phyloP scores from a whole-genome alignment of 2,113 vertebrate species.

The Podarcis cretensis region DNA sequence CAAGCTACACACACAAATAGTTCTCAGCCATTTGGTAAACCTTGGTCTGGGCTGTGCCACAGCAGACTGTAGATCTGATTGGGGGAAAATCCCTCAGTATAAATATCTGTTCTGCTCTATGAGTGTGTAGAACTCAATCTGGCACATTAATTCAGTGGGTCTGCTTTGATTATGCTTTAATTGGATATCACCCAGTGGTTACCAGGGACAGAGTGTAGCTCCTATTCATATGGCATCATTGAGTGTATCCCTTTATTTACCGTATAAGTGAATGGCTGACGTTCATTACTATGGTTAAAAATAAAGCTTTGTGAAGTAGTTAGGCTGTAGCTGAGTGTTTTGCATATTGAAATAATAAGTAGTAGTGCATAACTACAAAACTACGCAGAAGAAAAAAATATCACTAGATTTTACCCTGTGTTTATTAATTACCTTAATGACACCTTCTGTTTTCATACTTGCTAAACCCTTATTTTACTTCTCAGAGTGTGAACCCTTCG shows the following conservation, averaged over 20 bases:
- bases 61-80: neutral
- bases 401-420: too few species aligned
- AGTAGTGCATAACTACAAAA: neutral
- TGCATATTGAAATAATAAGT: neutral
- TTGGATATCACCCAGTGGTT: too few species aligned
- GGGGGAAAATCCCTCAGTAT: neutral
- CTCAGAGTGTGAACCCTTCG: neutral
- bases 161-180: too few species aligned
- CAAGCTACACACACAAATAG: neutral
- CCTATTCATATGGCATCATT: neutral
- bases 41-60: neutral
- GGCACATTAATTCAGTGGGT: neutral
- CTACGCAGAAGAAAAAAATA: neutral
- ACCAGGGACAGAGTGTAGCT: too few species aligned
- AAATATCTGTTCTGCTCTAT: neutral
- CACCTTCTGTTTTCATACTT: neutral
- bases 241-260: neutral
- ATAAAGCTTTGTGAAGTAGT: neutral
- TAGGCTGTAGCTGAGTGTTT: neutral
- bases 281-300: neutral
- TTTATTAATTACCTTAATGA: neutral
- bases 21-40: neutral
- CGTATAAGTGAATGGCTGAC: neutral
- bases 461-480: neutral
- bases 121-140: neutral